Percentiles rank a stretch among this genome's conserved stretches.
Evolutionary conservation across 2,797 vertebrate species (phyloP).

Genomic region (Semaprochilodus insignis): DNA sequence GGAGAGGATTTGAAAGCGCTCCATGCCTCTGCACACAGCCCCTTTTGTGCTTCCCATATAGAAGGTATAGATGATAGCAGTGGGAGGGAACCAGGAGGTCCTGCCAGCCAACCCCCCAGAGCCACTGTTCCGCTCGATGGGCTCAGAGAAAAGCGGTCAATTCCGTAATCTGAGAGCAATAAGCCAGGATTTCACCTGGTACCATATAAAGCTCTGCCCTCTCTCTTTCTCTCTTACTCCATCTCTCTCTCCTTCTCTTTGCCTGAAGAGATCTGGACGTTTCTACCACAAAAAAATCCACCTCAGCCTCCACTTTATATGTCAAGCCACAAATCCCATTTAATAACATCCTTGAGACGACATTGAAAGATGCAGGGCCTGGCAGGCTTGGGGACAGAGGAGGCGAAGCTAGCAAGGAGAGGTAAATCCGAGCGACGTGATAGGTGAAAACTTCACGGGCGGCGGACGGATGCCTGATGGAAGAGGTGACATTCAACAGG

Average conservation of each 20-base stretch:
- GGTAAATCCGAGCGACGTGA: slow-evolving; percentile 7
- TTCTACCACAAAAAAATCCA: slow-evolving; percentile 59
- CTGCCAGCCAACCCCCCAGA: slow-evolving; percentile 41
- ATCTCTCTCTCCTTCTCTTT: slow-evolving; percentile 55
- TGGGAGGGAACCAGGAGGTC: slow-evolving; percentile 14
- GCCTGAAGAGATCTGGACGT: slow-evolving; percentile 65
- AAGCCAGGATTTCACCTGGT: slow-evolving; percentile 67
- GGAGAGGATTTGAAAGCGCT: slow-evolving; percentile 45
- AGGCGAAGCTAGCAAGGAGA: background rate
- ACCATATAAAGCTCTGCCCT: slow-evolving; percentile 56
- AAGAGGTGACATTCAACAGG: slow-evolving; percentile 21
- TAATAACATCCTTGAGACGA: slow-evolving; percentile 75
- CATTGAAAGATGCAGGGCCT: slow-evolving; percentile 61
- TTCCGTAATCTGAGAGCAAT: slow-evolving; percentile 74
- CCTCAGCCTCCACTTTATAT: slow-evolving; percentile 70
- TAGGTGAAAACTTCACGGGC: background rate
- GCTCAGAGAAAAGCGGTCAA: slow-evolving; percentile 67
- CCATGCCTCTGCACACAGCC: slow-evolving; percentile 14
- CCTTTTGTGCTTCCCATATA: slow-evolving; percentile 37
- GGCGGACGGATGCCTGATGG: background rate
- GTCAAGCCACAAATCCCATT: slow-evolving; percentile 75
- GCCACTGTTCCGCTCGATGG: slow-evolving; percentile 52
- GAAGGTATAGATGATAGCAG: slow-evolving; percentile 32
- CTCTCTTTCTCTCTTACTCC: slow-evolving; percentile 56
- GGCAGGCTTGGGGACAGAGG: slow-evolving; percentile 11